A percentile compares a stretch with the other conserved stretches of the same genome.
phyloP scores from a whole-genome alignment of 2,888 invertebrate genomes.

The Blomia tropicalis region DNA sequence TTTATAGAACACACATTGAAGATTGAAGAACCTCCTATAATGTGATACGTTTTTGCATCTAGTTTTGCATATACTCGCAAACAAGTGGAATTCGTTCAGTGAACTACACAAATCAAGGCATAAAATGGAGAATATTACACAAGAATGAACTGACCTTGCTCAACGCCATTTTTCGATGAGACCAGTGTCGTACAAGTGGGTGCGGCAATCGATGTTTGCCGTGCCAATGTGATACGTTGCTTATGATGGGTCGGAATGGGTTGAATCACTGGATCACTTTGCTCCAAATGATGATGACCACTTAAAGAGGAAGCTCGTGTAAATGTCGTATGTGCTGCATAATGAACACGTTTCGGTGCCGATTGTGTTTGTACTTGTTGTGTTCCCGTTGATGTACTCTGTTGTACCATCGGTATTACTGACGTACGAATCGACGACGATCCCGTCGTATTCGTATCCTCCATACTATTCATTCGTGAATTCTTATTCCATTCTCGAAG shows the following conservation, averaged over 20 bases:
- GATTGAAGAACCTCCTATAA: no score
- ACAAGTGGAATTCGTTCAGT: not conserved
- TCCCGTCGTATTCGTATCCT: not conserved
- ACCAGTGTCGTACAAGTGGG: not conserved
- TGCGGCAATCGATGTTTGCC: constrained; percentile 3
- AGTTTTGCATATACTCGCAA: not conserved
- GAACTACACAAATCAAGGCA: not conserved
- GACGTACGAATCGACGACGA: no score
- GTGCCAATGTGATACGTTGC: not conserved
- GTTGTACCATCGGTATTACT: no score
- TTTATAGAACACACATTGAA: no score
- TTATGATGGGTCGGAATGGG: not conserved
- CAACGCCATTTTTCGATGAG: not conserved
- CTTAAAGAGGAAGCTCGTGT: not conserved
- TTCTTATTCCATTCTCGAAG: not conserved
- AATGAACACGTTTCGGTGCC: not conserved
- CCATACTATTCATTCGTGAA: not conserved
- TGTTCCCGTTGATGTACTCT: not conserved
- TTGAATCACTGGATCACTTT: not conserved
- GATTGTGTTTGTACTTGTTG: not conserved
- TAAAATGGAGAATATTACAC: no score
- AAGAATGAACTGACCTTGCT: not conserved
- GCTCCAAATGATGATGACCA: not conserved
- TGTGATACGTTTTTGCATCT: no score
- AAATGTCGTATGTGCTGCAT: not conserved